phyloP scores from a whole-genome alignment of 2,113 vertebrate species.

The Coptodon rendalli region DNA sequence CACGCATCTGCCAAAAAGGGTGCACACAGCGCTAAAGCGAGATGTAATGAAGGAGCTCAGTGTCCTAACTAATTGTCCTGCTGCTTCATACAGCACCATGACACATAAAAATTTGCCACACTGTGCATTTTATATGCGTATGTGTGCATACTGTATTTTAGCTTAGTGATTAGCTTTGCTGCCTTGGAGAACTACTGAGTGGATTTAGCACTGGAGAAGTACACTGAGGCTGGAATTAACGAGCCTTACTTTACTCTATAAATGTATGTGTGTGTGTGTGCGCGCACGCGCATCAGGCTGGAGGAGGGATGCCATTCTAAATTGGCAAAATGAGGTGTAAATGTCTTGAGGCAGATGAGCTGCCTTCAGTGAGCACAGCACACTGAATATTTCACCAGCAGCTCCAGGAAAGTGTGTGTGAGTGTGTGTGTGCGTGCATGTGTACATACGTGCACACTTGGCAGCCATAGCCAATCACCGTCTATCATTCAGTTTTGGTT shows the following conservation, averaged over 20 bases:
- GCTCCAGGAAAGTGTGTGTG: conserved; percentile 18
- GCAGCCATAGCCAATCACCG: conserved; percentile 59
- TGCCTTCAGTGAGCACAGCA: conserved; percentile 32
- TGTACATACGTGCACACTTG: background rate
- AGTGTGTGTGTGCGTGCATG: background rate
- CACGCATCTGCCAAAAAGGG: background rate
- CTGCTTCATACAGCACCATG: background rate
- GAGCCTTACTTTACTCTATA: background rate
- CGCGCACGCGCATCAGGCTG: background rate
- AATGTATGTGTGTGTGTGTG: background rate
- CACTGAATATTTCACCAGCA: conserved; percentile 49
- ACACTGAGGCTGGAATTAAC: conserved; percentile 28
- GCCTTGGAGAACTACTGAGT: conserved; percentile 14
- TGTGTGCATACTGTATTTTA: background rate
- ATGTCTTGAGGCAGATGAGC: conserved; percentile 61
- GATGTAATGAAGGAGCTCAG: background rate
- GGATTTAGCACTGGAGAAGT: background rate
- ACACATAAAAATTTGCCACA: background rate
- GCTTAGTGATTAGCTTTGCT: conserved; percentile 8
- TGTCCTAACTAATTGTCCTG: background rate
- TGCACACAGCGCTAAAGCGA: background rate
- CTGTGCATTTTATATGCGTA: background rate
- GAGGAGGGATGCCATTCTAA: conserved; percentile 47
- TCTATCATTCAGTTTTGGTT: conserved; percentile 59
- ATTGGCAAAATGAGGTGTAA: conserved; percentile 62